Evolutionary conservation across 2,113 vertebrate species (phyloP), one percentile per base, ranked within the genome.

Genomic region (Nymphicus hollandicus): DNA sequence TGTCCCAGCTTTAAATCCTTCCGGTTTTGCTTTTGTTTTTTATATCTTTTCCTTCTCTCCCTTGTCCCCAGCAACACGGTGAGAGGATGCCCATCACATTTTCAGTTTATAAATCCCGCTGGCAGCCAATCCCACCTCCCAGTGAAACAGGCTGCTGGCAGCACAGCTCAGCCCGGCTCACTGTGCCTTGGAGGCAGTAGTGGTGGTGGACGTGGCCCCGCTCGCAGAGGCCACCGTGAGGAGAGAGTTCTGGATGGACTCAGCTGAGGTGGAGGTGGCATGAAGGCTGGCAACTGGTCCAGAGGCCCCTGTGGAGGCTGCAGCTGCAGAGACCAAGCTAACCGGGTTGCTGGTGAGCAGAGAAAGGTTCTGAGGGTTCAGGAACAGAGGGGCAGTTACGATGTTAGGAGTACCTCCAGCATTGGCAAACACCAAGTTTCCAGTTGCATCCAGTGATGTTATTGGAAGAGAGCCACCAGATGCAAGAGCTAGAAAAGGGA

Each of bases 331-430:
- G 97, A 99, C 98, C 98, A 99, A 98, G 98, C 99, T 99, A 95
- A 99, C 98, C 0, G 99, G 99, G 98, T 99, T 99, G 98, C 99
- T 99, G 99, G 99, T 99, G 98, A 99, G 99, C 98, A 99, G 98
- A 96, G 99, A 99, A 97, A 99, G 99, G 98, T 99, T 99, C 98
- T 99, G 99, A 95, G 99, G 99, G 97, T 98, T 99, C 97, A 99
- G 98, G 98, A 99, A 99, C 95, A 99, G 98, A n/a, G 99, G 99
- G 66, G 99, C 99, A 89, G 99, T 99, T 98, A 99, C 98, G 90
- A 99, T 98, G 98, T 99, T 99, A 96, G 98, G 98, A 77, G 98
- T 98, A 93, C 97, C 98, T 86, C 99, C 99, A 11, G 98, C 98
- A 66, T 98, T 98, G 98, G 99, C 99, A 89, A 99, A 99, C 92